Base-by-base conservation (phyloP, 2,888 invertebrate species). In the Pogonocherus hispidulus region DNA sequence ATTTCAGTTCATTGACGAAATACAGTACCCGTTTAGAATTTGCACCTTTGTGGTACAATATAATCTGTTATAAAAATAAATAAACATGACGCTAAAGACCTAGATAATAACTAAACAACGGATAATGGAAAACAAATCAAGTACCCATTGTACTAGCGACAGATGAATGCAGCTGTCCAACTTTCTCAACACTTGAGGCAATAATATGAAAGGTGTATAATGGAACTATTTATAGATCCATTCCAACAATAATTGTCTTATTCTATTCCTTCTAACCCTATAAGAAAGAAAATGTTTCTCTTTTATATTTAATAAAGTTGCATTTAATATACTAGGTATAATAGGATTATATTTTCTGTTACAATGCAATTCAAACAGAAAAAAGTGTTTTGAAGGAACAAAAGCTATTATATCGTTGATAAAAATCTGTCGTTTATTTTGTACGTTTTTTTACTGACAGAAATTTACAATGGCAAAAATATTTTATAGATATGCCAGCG, bases 111-210 rank as follows among this genome's bases (percentile, higher is more conserved):
- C 47, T 59, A 59, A 59, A 59, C 59, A 59, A 20, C n/a, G 44
- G 14, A 46, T 18, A 20, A 57, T 44, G 14, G 22, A 20, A 55
- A 44, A 47, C 47, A 59, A 49, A 59, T 59, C 59, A 59, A 59
- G 59, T 47, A 47, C 59, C 47, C 20, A 59, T 59, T 59, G 47
- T 59, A n/a, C 18, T 20, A 18, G 6, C 37, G 44, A 63, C 63
- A 63, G 63, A 23, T 54, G 63, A 63, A 54, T 27, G 20, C 63
- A 63, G 63, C 63, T 63, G 63, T 63, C 54, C 52, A 59, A 59
- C 47, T 47, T 27, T 47, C 59, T 59, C 46, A 47, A 59, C 46
- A 18, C 52, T 35, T 52, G 1, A 18, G 11, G 52, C 32, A 2
- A 16, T 32, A 52, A 32, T 52, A 16, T 16, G 32, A 19, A 52